Percentiles rank a stretch among this genome's conserved stretches.
Evolutionary conservation across 2,113 vertebrate genomes (phyloP).

Genomic region (Myiagra hebetior): DNA sequence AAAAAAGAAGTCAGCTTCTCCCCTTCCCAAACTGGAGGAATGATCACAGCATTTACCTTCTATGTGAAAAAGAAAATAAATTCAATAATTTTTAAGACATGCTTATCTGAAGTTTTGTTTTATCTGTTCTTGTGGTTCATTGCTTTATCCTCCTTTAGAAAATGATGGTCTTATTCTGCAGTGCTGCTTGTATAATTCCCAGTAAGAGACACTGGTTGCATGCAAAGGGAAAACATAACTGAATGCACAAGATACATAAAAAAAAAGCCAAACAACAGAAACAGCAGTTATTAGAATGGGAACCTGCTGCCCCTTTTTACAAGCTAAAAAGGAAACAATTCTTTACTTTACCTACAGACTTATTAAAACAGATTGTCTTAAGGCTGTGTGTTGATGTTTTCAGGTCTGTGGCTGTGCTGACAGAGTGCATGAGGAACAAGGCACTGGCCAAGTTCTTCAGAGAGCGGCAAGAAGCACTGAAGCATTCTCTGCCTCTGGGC

Average conservation of each 20-base stretch:
- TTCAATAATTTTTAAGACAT: neutral
- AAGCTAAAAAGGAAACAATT: neutral
- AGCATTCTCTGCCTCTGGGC: conserved; percentile 92
- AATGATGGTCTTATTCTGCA: neutral
- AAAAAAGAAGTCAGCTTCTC: neutral
- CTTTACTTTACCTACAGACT: neutral
- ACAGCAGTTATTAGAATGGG: neutral
- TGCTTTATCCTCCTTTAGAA: neutral
- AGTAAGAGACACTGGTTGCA: neutral
- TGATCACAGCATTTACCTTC: neutral
- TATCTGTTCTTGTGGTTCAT: neutral
- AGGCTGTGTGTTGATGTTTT: neutral
- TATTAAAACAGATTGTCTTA: neutral
- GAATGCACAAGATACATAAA: neutral
- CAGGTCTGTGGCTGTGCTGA: conserved; percentile 95
- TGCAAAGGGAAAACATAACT: neutral
- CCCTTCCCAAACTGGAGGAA: neutral
- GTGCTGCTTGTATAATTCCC: neutral
- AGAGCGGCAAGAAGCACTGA: conserved; percentile 90
- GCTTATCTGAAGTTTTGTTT: neutral
- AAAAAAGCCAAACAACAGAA: neutral
- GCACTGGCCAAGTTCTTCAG: conserved; percentile 91
- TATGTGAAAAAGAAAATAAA: neutral
- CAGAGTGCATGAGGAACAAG: conserved; percentile 97
- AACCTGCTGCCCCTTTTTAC: neutral